Base-by-base conservation (phyloP, 92 coral and sea anemone species). In the Micromussa lordhowensis region DNA sequence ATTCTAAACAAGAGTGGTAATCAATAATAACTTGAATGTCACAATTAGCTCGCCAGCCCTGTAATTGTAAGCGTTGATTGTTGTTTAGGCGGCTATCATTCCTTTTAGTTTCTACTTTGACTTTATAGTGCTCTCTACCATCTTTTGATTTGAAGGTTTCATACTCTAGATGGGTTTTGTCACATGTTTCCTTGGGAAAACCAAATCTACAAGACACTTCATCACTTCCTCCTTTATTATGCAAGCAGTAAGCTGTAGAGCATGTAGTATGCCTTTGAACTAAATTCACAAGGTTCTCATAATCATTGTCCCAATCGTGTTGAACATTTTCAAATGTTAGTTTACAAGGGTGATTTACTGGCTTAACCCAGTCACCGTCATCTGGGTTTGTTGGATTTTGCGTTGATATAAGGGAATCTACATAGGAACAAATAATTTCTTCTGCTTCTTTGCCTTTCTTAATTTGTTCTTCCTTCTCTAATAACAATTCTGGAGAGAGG, bases 41-140 rank as follows among this genome's bases (percentile, higher is more conserved):
- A 75, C 90, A 86, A 66, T 90, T 79, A 8, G 87, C 90, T 86
- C 87, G 75, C 93, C 90, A 90, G 22, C 93, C 93, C 53, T 92
- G 92, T 32, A 92, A 38, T 22, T 89, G 92, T 16, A 89, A 16
- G 18, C 86, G 86, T 36, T 92, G 95, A 36, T n/a, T n/a, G n/a
- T n/a, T n/a, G n/a, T n/a, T n/a, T n/a, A n/a, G n/a, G n/a, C n/a
- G n/a, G n/a, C n/a, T n/a, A n/a, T n/a, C n/a, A n/a, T n/a, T n/a
- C n/a, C n/a, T n/a, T n/a, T n/a, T n/a, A n/a, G n/a, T n/a, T n/a
- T 85, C 86, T 8, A 89, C 85, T 29, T 89, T 86, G 0, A 69
- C 90, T 82, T 82, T 89, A 68, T 92, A 85, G 85, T 82, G 89
- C n/a, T 81, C 90, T 85, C 4, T 26, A 26, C 91, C 86, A 85